Evolutionary conservation across 35 echinoderm and acorn worm species (phyloP).

Genomic region (Eucidaris tribuloides): DNA sequence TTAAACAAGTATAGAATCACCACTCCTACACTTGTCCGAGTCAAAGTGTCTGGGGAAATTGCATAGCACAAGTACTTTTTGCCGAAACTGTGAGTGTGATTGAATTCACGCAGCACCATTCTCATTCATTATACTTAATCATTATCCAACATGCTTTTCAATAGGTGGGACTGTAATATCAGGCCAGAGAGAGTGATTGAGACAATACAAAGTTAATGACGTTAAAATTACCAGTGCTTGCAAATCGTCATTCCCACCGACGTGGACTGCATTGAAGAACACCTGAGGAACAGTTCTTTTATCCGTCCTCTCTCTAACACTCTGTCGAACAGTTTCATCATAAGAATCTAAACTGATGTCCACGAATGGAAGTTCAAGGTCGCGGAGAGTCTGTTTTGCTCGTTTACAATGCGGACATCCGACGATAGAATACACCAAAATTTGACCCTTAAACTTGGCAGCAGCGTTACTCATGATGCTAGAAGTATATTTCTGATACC

Average conservation of each 20-base stretch:
- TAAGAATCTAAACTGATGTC: slow-evolving; percentile 85
- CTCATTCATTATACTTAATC: neutral
- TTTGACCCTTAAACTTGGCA: slow-evolving; percentile 61
- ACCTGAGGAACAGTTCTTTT: slow-evolving; percentile 89
- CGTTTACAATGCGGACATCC: slow-evolving; percentile 89
- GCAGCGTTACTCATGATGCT: slow-evolving; percentile 3
- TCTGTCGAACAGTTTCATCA: slow-evolving; percentile 55
- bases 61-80: neutral
- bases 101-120: neutral
- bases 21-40: too few species aligned
- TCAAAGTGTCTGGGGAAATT: too few species aligned
- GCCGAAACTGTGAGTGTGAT: neutral
- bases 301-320: slow-evolving; percentile 51
- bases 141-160: neutral
- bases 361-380: slow-evolving; percentile 48
- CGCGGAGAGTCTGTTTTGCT: slow-evolving; percentile 64
- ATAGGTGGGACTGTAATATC: neutral
- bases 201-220: neutral
- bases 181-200: neutral
- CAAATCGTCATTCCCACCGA: slow-evolving; percentile 90
- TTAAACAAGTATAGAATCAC: too few species aligned
- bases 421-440: slow-evolving; percentile 87
- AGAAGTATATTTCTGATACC: too few species aligned
- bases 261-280: slow-evolving; percentile 78
- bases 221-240: slow-evolving; percentile 76